phyloP scores from a whole-genome alignment of 2,113 vertebrate genomes.

The Ictidomys tridecemlineatus region DNA sequence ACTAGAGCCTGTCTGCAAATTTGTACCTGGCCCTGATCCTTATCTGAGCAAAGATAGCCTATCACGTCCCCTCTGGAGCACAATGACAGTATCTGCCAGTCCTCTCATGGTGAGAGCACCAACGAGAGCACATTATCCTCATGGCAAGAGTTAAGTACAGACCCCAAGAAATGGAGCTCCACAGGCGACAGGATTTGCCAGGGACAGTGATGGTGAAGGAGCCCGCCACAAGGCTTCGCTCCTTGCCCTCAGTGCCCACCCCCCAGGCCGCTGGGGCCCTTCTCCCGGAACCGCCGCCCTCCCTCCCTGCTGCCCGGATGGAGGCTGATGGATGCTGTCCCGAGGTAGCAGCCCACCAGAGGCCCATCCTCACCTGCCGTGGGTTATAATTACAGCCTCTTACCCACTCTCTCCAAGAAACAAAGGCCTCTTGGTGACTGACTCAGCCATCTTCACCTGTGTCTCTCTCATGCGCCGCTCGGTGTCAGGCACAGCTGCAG shows the following conservation, averaged over 20 bases:
- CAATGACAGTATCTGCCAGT: neutral
- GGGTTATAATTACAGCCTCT: no score
- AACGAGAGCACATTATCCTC: neutral
- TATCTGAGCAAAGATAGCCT: neutral
- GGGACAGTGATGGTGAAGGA: neutral
- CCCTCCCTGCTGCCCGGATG: fast-evolving
- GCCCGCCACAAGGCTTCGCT: neutral
- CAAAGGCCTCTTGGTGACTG: neutral
- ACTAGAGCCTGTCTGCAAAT: neutral
- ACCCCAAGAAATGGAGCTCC: neutral
- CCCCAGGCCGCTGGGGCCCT: fast-evolving
- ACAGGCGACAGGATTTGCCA: no score
- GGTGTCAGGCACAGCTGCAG: fast-evolving
- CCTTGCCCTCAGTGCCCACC: fast-evolving
- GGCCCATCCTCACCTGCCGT: neutral
- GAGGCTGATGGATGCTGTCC: no score
- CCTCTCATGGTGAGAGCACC: neutral
- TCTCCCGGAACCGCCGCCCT: neutral
- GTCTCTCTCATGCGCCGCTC: neutral
- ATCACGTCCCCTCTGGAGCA: no score
- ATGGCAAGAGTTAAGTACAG: neutral
- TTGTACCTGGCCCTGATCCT: neutral
- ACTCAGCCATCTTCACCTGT: neutral
- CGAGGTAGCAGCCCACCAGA: fast-evolving
- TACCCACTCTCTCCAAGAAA: neutral